Base-by-base conservation (phyloP, 2,797 vertebrate species). In the Jordanella pulchra region DNA sequence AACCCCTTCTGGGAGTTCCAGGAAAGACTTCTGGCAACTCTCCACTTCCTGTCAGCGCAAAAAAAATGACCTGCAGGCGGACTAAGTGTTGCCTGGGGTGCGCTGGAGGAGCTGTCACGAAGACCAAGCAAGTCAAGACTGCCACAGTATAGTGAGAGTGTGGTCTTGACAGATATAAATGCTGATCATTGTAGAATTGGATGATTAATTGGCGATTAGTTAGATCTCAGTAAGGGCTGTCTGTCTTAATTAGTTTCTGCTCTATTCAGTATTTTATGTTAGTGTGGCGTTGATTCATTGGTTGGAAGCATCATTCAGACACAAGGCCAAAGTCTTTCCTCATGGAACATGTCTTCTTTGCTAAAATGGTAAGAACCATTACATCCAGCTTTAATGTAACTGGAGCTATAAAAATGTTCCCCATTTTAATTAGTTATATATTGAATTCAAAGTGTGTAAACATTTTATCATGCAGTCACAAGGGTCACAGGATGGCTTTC, bases 11-110 rank as follows among this genome's bases (percentile, higher is more conserved):
- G 80, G 76, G 50, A 1, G 77, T 69, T 83, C 69, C 56, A 70
- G 55, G 71, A 72, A 18, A 73, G 25, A 10, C 76, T 50, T 65
- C 55, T 75, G 77, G 83, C 28, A 2, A 66, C 72, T 65, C 60
- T 27, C 71, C 66, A 45, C 84, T 82, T 90, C 74, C 83, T 82
- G 74, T 71, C 67, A 66, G 65, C 10, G 39, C 65, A 81, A 60
- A 35, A 79, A 53, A 30, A 76, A 73, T 51, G 48, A 75, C 76
- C 67, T 72, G 76, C 77, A 79, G 77, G 50, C 73, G 71, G 45
- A 68, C 28, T 67, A 65, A 72, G 70, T 75, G 75, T 66, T 55
- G 75, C 67, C 32, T 39, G 44, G 72, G 48, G 70, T 74, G 48
- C 51, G 21, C 64, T 72, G 77, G 70, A 51, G 63, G 39, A 45